Evolutionary conservation across 2,113 vertebrate genomes (phyloP).

Genomic region (Perca fluviatilis): DNA sequence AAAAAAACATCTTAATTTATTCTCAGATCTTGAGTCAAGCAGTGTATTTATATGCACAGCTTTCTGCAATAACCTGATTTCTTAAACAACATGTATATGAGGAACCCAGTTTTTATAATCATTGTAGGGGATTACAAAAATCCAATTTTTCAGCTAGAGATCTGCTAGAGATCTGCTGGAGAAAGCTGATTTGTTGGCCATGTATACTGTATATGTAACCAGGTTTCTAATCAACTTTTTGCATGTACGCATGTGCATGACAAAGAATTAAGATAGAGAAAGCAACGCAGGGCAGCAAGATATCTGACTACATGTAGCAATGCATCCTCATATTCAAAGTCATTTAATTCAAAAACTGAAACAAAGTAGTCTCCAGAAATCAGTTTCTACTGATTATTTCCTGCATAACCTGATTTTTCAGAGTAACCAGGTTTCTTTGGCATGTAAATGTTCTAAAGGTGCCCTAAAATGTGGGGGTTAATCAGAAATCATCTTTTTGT

Average conservation of each 20-base stretch:
- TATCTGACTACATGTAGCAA: neutral
- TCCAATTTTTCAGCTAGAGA: neutral
- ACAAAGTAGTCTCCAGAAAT: neutral
- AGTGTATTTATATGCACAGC: neutral
- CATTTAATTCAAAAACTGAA: neutral
- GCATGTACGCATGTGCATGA: neutral
- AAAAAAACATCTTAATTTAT: neutral
- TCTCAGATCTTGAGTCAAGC: neutral
- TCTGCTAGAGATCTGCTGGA: neutral
- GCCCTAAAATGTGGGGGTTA: neutral
- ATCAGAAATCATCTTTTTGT: neutral
- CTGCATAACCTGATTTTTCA: neutral
- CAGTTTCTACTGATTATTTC: neutral
- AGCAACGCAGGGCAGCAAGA: neutral
- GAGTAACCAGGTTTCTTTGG: neutral
- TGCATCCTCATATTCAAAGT: neutral
- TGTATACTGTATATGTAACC: neutral
- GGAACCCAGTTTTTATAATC: neutral
- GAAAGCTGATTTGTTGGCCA: neutral
- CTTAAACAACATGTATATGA: neutral
- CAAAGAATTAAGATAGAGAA: neutral
- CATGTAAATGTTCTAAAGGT: neutral
- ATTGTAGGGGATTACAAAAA: neutral
- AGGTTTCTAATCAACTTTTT: neutral
- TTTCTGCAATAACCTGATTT: conserved; percentile 4